Conservation (phyloP, 2,113 vertebrate genomes). For the Hyla sarda region DNA sequence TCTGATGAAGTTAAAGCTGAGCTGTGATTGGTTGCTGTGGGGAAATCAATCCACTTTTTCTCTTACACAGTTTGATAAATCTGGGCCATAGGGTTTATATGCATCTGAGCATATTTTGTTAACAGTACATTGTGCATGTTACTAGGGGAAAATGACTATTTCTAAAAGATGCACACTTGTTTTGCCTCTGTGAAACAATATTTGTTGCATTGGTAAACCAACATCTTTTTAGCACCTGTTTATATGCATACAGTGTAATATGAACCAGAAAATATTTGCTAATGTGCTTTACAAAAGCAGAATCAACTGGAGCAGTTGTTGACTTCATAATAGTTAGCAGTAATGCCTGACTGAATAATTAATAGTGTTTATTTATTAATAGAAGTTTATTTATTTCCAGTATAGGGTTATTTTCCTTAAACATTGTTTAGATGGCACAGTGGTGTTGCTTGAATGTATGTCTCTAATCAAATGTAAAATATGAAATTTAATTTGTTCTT, state of each 20-base stretch:
- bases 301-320: conserved; percentile 36
- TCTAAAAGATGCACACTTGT: conserved; percentile 5
- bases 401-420: neutral
- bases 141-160: conserved; percentile 14
- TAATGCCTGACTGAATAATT: conserved; percentile 24
- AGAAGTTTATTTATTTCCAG: too few relatives aligned
- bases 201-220: conserved; percentile 17
- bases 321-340: conserved; percentile 26
- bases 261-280: conserved; percentile 48
- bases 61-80: too few relatives aligned
- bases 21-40: too few relatives aligned
- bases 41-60: too few relatives aligned
- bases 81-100: neutral
- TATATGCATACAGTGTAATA: conserved; percentile 23
- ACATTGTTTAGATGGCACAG: neutral
- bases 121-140: neutral
- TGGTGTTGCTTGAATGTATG: neutral
- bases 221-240: conserved; percentile 38
- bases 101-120: conserved; percentile 19
- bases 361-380: too few relatives aligned
- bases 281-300: conserved; percentile 15
- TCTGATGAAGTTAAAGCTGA: too few relatives aligned
- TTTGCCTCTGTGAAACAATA: conserved; percentile 17
- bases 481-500: too few relatives aligned
- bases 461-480: neutral